These are phyloP conservation scores for Drosophila rufa DNA, from an alignment of 1,140 invertebrate genomes.

Conservation along the genomic window DNA sequence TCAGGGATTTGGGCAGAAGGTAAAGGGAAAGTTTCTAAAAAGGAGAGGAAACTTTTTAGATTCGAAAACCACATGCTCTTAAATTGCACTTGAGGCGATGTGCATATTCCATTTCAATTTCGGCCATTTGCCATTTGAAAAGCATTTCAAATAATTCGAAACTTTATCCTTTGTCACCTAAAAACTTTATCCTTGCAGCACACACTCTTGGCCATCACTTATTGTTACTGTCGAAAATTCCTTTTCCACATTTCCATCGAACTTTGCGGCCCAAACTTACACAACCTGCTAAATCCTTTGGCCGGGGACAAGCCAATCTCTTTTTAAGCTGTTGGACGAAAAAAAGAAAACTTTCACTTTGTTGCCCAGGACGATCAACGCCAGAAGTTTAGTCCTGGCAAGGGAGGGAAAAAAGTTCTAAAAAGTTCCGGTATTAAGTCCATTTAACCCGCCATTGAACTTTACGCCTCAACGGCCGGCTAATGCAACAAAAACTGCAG, in stretches of 20 bases:
- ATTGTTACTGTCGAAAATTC: slow-evolving; percentile 55
- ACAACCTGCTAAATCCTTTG: slow-evolving; percentile 45
- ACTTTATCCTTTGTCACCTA: slow-evolving; percentile 53
- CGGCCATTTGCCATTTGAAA: slow-evolving; percentile 41
- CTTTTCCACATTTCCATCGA: slow-evolving; percentile 47
- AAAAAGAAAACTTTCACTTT: slow-evolving; percentile 73
- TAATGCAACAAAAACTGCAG: slow-evolving; percentile 65
- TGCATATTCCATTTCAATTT: slow-evolving; percentile 54
- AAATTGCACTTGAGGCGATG: slow-evolving; percentile 34
- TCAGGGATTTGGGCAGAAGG: slow-evolving; percentile 1
- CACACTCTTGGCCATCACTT: slow-evolving; percentile 48
- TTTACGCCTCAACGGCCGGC: slow-evolving; percentile 77
- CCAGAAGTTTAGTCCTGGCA: slow-evolving; percentile 50
- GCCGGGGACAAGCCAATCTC: slow-evolving; percentile 64
- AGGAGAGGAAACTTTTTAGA: slow-evolving; percentile 27
- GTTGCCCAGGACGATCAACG: slow-evolving; percentile 70
- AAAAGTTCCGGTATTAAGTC: slow-evolving; percentile 80
- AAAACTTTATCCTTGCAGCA: slow-evolving; percentile 46
- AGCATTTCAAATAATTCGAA: slow-evolving; percentile 45
- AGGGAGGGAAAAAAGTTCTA: slow-evolving; percentile 55
- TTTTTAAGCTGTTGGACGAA: slow-evolving; percentile 74
- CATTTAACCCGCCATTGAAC: slow-evolving; percentile 84
- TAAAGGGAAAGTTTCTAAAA: not conserved
- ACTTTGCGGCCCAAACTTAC: slow-evolving; percentile 37
- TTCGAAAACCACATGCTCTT: slow-evolving; percentile 12